Conservation (phyloP, 2,797 vertebrate genomes). For the Botia kubotai region DNA sequence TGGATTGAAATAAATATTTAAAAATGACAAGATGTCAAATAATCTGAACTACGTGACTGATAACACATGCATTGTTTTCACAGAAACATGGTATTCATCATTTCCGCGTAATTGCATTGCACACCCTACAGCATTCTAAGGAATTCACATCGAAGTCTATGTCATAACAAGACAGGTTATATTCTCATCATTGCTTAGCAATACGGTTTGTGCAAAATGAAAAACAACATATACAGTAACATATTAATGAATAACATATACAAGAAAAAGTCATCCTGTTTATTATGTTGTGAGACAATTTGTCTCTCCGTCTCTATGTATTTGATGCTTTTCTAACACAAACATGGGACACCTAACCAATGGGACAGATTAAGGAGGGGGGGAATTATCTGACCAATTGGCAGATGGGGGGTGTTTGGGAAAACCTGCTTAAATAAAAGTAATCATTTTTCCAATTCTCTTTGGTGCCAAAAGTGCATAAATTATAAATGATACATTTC, state of each 20-base stretch:
- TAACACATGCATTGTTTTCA: constrained; percentile 4
- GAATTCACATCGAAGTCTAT: background rate
- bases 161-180: background rate
- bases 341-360: no score
- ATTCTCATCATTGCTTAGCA: background rate
- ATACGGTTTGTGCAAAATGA: no score
- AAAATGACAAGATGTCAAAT: constrained; percentile 19
- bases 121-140: constrained; percentile 1
- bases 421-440: no score
- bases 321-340: no score
- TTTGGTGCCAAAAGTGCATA: no score
- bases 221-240: background rate
- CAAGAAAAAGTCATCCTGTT: background rate
- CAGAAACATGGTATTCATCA: constrained; percentile 10
- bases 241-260: background rate
- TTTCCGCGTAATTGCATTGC: background rate
- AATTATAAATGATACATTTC: no score
- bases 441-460: no score
- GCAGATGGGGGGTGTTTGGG: no score
- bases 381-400: no score
- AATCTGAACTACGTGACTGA: constrained; percentile 7
- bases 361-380: no score
- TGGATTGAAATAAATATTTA: constrained; percentile 13
- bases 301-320: no score
- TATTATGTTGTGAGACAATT: no score